phyloP scores from a whole-genome alignment of 2,888 invertebrate genomes.

The Sphecodes monilicornis region DNA sequence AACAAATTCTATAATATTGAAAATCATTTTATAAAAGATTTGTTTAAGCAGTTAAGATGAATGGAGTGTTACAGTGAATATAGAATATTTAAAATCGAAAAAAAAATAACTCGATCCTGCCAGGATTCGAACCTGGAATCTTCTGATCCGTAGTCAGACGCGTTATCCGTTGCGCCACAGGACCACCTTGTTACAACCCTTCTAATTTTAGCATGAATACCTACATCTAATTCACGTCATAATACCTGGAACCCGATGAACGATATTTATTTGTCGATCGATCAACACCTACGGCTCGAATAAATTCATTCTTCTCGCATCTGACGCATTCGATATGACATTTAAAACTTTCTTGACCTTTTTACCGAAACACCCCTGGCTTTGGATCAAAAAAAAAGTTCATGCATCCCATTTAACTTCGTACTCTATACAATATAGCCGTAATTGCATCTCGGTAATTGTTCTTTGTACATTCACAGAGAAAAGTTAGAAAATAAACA shows the following conservation, averaged over 20 bases:
- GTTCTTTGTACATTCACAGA: background rate
- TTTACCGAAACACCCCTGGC: background rate
- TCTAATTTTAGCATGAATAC: background rate
- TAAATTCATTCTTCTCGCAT: background rate
- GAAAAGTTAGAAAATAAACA: background rate
- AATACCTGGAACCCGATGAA: background rate
- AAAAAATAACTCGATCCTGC: conserved; percentile 85
- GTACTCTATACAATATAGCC: background rate
- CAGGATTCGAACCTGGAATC: conserved; percentile 89
- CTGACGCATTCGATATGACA: background rate
- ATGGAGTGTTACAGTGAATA: too few relatives aligned
- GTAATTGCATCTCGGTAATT: background rate
- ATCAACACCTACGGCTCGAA: background rate
- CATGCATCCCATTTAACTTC: background rate
- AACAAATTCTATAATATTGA: too few relatives aligned
- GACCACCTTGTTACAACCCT: conserved; percentile 86
- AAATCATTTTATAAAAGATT: too few relatives aligned
- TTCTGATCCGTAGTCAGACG: conserved; percentile 80
- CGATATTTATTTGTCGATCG: background rate
- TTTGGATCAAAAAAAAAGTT: background rate
- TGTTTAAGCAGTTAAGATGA: background rate
- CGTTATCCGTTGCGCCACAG: conserved; percentile 78
- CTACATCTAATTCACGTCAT: background rate
- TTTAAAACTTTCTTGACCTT: background rate
- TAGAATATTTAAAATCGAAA: background rate